Percentiles rank a stretch among this genome's conserved stretches.
Conservation (phyloP, 2,888 invertebrate species). For the Netelia inedita region DNA sequence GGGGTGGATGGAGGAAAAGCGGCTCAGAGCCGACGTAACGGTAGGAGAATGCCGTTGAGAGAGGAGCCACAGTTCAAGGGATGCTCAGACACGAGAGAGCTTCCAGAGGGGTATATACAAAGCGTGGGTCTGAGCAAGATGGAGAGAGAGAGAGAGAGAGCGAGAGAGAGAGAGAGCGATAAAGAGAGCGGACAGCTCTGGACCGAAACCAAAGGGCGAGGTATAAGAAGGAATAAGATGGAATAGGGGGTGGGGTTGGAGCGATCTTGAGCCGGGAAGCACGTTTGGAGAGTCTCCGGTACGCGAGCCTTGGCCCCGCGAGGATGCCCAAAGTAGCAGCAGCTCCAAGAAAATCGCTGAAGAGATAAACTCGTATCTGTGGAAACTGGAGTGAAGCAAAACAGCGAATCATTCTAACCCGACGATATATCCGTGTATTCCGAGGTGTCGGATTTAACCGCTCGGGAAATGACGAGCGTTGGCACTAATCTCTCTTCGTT, state of each 20-base stretch:
- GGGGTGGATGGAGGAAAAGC: conserved; percentile 59
- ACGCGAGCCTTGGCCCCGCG: conserved; percentile 15
- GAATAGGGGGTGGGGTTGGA: not conserved
- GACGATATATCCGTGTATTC: conserved; percentile 2
- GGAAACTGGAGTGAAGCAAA: conserved; percentile 38
- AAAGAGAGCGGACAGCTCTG: conserved; percentile 17
- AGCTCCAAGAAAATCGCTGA: conserved; percentile 62
- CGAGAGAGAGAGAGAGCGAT: conserved; percentile 19
- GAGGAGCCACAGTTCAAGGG: conserved; percentile 41
- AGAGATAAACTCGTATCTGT: conserved; percentile 46
- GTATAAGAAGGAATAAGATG: conserved; percentile 35
- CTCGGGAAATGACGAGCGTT: conserved; percentile 4
- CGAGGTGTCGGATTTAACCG: conserved; percentile 6
- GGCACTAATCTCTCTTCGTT: not conserved
- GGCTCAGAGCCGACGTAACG: conserved; percentile 34
- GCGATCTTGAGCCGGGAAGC: conserved; percentile 32
- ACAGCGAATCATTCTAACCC: conserved; percentile 17
- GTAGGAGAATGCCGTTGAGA: conserved; percentile 16
- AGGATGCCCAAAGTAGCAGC: conserved; percentile 39
- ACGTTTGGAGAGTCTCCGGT: conserved; percentile 31
- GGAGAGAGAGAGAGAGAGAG: conserved; percentile 39
- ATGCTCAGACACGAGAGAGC: conserved; percentile 16
- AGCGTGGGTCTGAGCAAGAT: conserved; percentile 9
- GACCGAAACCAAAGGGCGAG: conserved; percentile 21
- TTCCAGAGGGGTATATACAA: conserved; percentile 32